A percentile compares a stretch with the other conserved stretches of the same genome.
Evolutionary conservation across 30 jellyfish, hydroid and myxozoan species (phyloP).

Genomic region (Aurelia sp.): DNA sequence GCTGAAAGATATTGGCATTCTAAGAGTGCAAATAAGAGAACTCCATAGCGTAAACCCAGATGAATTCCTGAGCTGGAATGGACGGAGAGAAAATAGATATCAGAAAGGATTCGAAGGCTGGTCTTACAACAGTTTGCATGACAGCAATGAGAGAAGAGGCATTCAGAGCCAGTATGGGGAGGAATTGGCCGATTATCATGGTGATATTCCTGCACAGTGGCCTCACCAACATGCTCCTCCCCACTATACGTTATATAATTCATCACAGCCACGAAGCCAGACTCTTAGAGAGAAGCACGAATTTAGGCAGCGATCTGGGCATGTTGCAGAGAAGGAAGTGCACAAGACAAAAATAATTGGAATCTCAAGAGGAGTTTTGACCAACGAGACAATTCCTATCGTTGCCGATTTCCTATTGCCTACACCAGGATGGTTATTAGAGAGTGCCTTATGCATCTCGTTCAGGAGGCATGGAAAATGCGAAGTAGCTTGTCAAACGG

Average conservation of each 20-base stretch:
- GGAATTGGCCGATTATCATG: background rate
- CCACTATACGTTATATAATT: conserved; percentile 6
- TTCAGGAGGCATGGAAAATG: conserved; percentile 52
- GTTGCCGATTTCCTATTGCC: conserved; percentile 15
- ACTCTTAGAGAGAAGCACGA: conserved; percentile 19
- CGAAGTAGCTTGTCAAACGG: conserved; percentile 75
- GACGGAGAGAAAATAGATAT: background rate
- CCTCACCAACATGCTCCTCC: conserved; percentile 8
- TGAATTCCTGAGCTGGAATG: background rate
- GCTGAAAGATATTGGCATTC: conserved; percentile 55
- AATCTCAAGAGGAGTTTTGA: conserved; percentile 58
- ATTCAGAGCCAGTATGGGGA: background rate
- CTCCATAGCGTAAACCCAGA: conserved; percentile 10
- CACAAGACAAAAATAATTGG: conserved; percentile 49
- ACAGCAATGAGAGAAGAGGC: background rate
- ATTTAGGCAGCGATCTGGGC: conserved; percentile 6
- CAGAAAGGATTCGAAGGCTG: background rate
- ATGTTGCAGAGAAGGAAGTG: conserved; percentile 5
- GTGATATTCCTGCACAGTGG: conserved; percentile 7
- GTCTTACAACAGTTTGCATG: background rate
- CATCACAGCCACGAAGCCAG: conserved; percentile 14
- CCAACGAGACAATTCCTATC: conserved; percentile 50
- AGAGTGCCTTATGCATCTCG: conserved; percentile 49
- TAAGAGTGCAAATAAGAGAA: conserved; percentile 68
- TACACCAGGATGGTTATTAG: conserved; percentile 55